A percentile compares a stretch with the other conserved stretches of the same genome.
Conservation (phyloP, 2,113 vertebrate species). For the Coregonus clupeaformis region DNA sequence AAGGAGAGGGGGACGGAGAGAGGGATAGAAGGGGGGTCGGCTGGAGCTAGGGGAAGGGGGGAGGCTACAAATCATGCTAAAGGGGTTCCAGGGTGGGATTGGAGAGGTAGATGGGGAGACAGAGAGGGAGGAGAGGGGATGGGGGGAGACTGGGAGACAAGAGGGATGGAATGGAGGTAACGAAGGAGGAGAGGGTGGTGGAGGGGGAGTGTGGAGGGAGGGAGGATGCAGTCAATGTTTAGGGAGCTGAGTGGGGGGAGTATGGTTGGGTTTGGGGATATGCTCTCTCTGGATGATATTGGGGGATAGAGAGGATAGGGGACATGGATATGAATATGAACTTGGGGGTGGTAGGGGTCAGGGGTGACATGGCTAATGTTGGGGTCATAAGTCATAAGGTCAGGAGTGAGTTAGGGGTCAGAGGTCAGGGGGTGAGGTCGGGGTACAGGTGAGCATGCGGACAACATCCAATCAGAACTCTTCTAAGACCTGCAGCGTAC, state of each 20-base stretch:
- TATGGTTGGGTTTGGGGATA: conserved; percentile 86
- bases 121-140: conserved; percentile 52
- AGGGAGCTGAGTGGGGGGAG: conserved; percentile 63
- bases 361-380: conserved; percentile 31
- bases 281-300: conserved; percentile 82
- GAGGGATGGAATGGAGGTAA: conserved; percentile 44
- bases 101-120: conserved; percentile 58
- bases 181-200: conserved; percentile 61
- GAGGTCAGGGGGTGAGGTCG: conserved; percentile 82
- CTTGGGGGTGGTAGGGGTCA: conserved; percentile 56
- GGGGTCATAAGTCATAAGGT: conserved; percentile 57
- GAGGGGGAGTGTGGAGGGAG: conserved; percentile 54
- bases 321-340: conserved; percentile 64
- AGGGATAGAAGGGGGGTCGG: conserved; percentile 56
- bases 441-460: conserved; percentile 97
- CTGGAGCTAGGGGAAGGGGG: conserved; percentile 42
- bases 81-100: conserved; percentile 62
- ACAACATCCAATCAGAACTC: conserved; percentile 92
- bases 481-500: conserved; percentile 92
- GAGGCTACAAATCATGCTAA: conserved; percentile 68
- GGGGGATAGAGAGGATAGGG: conserved; percentile 55
- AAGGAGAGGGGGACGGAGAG: conserved; percentile 57
- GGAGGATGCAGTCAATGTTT: conserved; percentile 64
- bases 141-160: conserved; percentile 40
- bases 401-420: conserved; percentile 57